Base-by-base conservation (phyloP, 2,888 invertebrate species). In the Tenthredo distinguenda region DNA sequence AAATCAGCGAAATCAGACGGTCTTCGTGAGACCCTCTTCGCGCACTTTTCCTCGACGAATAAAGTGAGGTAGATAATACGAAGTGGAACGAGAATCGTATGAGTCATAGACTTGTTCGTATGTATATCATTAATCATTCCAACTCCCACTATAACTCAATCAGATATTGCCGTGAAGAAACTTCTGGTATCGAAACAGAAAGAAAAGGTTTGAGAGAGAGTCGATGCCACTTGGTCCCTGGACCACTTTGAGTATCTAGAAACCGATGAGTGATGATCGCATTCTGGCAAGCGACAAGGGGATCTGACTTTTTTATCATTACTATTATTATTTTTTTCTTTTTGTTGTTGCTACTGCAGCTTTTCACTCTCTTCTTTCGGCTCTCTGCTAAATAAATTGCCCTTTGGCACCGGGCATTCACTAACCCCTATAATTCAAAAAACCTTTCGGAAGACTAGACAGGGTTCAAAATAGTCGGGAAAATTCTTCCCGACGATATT, bases 111-210 rank as follows among this genome's bases (percentile, higher is more conserved):
- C n/a, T 71, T 85, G 9, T 81, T 81, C 47, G 12, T 47, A 12
- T 15, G 47, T 58, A 18, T 55, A 58, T 50, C 82, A 85, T 85
- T 85, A 85, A 85, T 85, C 85, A 85, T 26, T 21, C 10, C 37
- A 43, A 43, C 71, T 68, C n/a, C 21, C 15, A 55, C 62, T 76
- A 72, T 85, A 85, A 85, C 85, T 85, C 85, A 85, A 85, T 85
- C 71, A 85, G 58, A 58, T 37, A 62, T 81, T 81, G 62, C 37
- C 81, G 81, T 62, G 12, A 40, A 81, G 81, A 40, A 37, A 81
- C 81, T 81, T 81, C 81, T 81, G 81, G 58, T 81, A 81, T 81
- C 81, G 81, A 83, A 83, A 62, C 55, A 47, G 43, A 71, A 72
- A 72, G 55, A 71, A 79, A 81, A 71, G 50, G 43, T 68, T 50